A percentile compares a stretch with the other conserved stretches of the same genome.
Evolutionary conservation across 2,888 invertebrate species (phyloP).

Genomic region (Clostera curtula): DNA sequence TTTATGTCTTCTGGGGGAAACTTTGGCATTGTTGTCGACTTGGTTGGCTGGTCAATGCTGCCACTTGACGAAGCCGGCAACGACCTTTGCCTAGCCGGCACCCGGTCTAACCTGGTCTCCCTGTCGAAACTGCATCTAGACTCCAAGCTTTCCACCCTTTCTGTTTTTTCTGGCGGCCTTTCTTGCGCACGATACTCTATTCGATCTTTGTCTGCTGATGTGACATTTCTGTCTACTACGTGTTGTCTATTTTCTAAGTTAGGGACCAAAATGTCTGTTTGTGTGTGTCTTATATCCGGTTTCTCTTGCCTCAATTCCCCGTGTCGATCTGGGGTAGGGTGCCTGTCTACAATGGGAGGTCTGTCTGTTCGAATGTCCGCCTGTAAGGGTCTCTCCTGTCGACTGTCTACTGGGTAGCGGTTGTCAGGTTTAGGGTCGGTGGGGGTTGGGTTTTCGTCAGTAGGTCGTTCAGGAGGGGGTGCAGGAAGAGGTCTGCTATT

Average conservation of each 20-base stretch:
- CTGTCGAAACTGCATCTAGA: slow-evolving; percentile 27
- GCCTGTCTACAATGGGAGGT: too few relatives aligned
- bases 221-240: too few relatives aligned
- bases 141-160: slow-evolving; percentile 16
- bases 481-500: slow-evolving; percentile 62
- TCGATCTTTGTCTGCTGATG: too few relatives aligned
- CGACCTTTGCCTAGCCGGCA: slow-evolving; percentile 59
- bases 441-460: slow-evolving; percentile 23
- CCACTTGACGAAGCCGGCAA: slow-evolving; percentile 52
- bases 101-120: slow-evolving; percentile 41
- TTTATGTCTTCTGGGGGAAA: slow-evolving; percentile 64
- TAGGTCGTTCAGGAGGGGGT: slow-evolving; percentile 46
- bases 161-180: slow-evolving; percentile 40
- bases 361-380: too few relatives aligned
- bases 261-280: too few relatives aligned
- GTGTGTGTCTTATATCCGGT: too few relatives aligned
- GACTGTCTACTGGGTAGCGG: slow-evolving; percentile 13
- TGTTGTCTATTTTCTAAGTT: slow-evolving; percentile 14
- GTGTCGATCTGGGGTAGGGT: background rate
- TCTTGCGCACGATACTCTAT: slow-evolving; percentile 36
- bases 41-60: slow-evolving; percentile 59
- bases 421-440: slow-evolving; percentile 23
- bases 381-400: too few relatives aligned
- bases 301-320: too few relatives aligned
- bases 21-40: slow-evolving; percentile 76